phyloP scores from a whole-genome alignment of 2,888 invertebrate species.

The Standfussiana lucernea region DNA sequence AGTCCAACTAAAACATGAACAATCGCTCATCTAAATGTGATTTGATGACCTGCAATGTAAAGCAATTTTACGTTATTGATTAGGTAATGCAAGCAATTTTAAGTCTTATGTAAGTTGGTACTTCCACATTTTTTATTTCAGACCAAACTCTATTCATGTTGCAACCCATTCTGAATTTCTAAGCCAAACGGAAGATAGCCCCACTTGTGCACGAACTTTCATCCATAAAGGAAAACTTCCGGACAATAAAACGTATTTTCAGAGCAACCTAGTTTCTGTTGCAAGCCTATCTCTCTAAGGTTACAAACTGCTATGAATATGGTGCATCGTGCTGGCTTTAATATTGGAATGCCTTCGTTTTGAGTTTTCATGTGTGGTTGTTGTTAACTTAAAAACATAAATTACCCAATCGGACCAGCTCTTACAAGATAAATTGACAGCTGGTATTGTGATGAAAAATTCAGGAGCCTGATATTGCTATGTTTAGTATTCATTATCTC shows the following conservation, averaged over 20 bases:
- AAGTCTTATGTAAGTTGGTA: neutral
- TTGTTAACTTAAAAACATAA: neutral
- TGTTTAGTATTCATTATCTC: neutral
- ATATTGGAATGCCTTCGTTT: neutral
- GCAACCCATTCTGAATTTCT: conserved; percentile 48
- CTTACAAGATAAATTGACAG: neutral
- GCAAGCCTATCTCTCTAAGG: conserved; percentile 13
- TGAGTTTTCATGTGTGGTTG: neutral
- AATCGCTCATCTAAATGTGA: conserved; percentile 69
- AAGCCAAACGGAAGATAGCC: conserved; percentile 59
- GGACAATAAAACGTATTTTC: conserved; percentile 46
- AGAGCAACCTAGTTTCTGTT: conserved; percentile 50
- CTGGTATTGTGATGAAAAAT: neutral
- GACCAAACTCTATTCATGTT: conserved; percentile 21
- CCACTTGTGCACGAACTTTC: conserved; percentile 72
- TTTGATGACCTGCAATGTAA: conserved; percentile 66
- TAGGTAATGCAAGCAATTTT: conserved; percentile 16
- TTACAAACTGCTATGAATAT: conserved; percentile 8
- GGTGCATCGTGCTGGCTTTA: conserved; percentile 6
- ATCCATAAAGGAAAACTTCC: conserved; percentile 48
- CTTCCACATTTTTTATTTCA: neutral
- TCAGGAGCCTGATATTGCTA: neutral
- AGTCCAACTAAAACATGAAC: conserved; percentile 75
- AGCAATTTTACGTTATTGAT: conserved; percentile 7
- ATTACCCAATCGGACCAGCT: neutral